Evolutionary conservation across 64 coral and sea anemone species (phyloP).

Genomic region (Cladopsammia gracilis): DNA sequence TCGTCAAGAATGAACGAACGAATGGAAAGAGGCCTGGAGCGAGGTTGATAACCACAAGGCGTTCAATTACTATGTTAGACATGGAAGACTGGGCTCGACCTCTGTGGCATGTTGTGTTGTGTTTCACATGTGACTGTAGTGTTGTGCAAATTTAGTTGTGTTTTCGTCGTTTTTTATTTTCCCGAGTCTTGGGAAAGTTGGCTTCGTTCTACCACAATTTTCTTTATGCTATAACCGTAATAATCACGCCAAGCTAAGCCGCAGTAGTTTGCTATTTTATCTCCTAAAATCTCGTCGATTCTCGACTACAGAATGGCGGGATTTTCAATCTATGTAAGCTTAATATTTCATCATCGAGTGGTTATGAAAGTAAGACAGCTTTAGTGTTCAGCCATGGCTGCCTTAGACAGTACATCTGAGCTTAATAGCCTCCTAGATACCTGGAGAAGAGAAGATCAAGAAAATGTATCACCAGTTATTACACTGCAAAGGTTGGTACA

Average conservation of each 20-base stretch:
- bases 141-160: background rate
- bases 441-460: slow-evolving; percentile 88
- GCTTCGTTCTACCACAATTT: background rate
- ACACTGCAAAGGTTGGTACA: slow-evolving; percentile 77
- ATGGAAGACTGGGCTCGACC: background rate
- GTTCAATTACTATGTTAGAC: background rate
- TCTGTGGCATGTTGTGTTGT: background rate
- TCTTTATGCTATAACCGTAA: background rate
- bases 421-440: slow-evolving; percentile 76
- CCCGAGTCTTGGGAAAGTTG: too few relatives aligned
- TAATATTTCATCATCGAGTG: background rate
- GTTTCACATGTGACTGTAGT: slow-evolving; percentile 13
- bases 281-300: background rate
- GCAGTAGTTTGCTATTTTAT: background rate
- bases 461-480: slow-evolving; percentile 60
- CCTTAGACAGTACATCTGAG: slow-evolving; percentile 80
- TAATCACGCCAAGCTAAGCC: background rate
- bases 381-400: slow-evolving; percentile 61
- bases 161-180: background rate
- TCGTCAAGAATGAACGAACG: too few relatives aligned
- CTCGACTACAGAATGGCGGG: slow-evolving; percentile 19
- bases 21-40: background rate
- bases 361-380: background rate
- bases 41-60: slow-evolving; percentile 22
- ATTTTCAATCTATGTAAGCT: slow-evolving; percentile 11